Evolutionary conservation across 2,888 invertebrate species (phyloP), one percentile per base, ranked within the genome.

Genomic region (Leptarthrus brevirostris): DNA sequence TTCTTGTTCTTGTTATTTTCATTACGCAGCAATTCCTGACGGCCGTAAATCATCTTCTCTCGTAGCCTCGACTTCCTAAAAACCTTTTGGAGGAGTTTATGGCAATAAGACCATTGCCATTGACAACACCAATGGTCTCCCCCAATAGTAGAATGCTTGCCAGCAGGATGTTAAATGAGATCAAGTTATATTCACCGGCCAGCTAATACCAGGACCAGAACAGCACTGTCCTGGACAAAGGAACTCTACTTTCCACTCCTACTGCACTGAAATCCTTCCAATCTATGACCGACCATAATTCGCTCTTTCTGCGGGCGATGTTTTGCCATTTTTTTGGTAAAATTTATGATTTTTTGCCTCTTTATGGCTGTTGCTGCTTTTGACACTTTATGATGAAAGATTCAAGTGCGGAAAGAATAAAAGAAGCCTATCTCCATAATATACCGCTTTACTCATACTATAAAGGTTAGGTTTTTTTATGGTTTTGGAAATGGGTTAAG

Each of bases 301-400:
- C 61, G 40, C 40, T 34, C 40, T 52, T 61, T 36, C 61, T 61
- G 40, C 16, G 36, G 61, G 61, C 61, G 40, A 61, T 61, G 40
- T 14, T 61, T 61, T 40, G 2, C 61, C 36, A 16, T 24, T 56
- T 61, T 61, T 61, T 34, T 61, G 8, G 34, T 22, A n/a, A 61
- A 61, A 61, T 61, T 61, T 61, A 61, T 61, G 61, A 30, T 61
- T 61, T 40, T 20, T 3, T 10, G 61, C 12, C 18, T 61, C 10
- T 61, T 61, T 61, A 40, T 61, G 61, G 22, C 40, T 18, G 40
- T 14, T 16, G 16, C 36, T 61, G 61, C 22, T 61, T 61, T 40
- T 61, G 61, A 61, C 61, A 61, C 18, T 61, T 36, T 20, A n/a
- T 61, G 61, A 61, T 61, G 36, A 40, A 61, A 61, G 61, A 30